Conservation (phyloP, 2,113 vertebrate genomes). For the Epinephelus moara region DNA sequence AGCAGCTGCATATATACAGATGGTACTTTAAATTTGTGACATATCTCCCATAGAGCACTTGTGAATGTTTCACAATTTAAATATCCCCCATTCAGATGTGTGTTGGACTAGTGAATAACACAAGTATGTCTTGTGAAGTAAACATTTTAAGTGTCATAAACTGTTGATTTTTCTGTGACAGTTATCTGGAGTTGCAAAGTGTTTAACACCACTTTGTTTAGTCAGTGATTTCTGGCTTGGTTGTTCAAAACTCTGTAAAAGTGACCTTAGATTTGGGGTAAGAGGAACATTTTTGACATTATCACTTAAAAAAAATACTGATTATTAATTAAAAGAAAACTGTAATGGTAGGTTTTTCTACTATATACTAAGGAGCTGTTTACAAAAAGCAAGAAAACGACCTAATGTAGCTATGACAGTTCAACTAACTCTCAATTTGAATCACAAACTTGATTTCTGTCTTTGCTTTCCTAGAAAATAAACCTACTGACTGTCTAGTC, state of each 20-base stretch:
- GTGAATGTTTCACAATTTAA: neutral
- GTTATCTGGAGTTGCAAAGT: slow-evolving; percentile 3
- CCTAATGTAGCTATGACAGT: neutral
- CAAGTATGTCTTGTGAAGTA: neutral
- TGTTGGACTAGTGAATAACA: neutral
- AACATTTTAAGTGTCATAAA: neutral
- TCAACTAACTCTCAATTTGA: neutral
- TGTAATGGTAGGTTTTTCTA: neutral
- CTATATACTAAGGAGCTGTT: neutral
- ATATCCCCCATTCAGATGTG: neutral
- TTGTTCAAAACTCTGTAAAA: neutral
- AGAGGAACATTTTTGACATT: neutral
- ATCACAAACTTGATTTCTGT: neutral
- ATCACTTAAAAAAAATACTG: no score
- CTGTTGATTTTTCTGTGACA: neutral
- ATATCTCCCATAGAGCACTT: neutral
- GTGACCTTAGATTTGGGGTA: neutral
- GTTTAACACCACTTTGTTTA: neutral
- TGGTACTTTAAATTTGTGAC: neutral
- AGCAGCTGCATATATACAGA: neutral
- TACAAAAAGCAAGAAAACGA: neutral
- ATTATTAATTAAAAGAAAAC: neutral
- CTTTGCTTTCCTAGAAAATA: neutral
- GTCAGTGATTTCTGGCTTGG: neutral
- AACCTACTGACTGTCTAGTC: neutral